Evolutionary conservation across 1,140 invertebrate species (phyloP), one percentile per base, ranked within the genome.

Genomic region (Trichonephila clavata): DNA sequence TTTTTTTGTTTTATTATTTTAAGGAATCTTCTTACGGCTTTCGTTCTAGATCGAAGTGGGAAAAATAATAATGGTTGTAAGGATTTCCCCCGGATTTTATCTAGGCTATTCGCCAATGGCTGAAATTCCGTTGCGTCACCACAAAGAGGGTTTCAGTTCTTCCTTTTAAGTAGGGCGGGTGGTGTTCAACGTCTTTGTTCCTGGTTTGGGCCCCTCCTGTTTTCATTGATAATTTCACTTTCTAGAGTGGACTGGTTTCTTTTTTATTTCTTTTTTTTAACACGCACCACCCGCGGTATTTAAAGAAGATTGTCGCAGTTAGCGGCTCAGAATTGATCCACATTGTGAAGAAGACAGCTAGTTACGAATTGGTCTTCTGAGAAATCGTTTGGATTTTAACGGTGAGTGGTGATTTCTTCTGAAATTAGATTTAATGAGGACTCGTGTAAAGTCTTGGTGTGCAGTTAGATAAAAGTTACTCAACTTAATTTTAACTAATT

Each of bases 101-200:
- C 91, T 92, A 92, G 91, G 91, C 91, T 92, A 92, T 71, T 43
- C 27, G 27, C 91, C 91, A 92, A 92, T 92, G 91, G 77, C 24
- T 65, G 90, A 77, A 92, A 92, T 71, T 77, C 50, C 24, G 43
- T 92, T 92, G 81, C 91, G 91, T 86, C 91, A 92, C 50, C 61
- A 32, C 43, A 27, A 83, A 81, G 89, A 91, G 39, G 86, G 18
- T 60, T 39, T 32, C 39, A 50, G 80, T 92, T 92, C 80, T 83
- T 63, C 80, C 43, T 63, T 68, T 86, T 3, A 92, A 71, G 80
- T 92, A 92, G 91, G 91, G 91, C 91, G 91, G 91, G 61, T 86
- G 61, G 61, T 86, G 61, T 86, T 61, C 61, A 14, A 21, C 71
- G 24, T 32, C 65, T 65, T 90, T 90, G 61, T 77, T 92, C 81